Conservation (phyloP, 1,140 invertebrate genomes). For the Trigoniulus corallinus region DNA sequence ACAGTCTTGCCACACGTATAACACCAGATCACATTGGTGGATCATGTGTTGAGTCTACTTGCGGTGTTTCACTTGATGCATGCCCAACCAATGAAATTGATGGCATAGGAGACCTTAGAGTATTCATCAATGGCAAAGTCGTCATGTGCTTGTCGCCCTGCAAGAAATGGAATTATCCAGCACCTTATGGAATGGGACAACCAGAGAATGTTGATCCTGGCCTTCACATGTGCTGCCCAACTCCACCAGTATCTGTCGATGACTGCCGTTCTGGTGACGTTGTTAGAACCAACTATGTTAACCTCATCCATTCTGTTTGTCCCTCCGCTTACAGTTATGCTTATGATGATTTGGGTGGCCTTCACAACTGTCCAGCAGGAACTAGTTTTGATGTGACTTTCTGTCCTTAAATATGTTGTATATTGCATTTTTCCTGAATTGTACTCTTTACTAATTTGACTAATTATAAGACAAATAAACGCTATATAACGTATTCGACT, state of each 20-base stretch:
- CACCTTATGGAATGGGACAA: conserved; percentile 9
- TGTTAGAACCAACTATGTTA: conserved; percentile 11
- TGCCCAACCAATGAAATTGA: background rate
- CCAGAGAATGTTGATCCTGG: conserved; percentile 7
- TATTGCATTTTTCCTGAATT: too few species aligned
- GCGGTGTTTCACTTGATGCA: background rate
- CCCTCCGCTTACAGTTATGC: conserved; percentile 14
- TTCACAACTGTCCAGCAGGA: conserved; percentile 12
- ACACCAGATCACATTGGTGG: conserved; percentile 6
- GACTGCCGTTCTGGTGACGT: conserved; percentile 8
- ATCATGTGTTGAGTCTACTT: background rate
- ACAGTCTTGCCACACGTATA: conserved; percentile 13
- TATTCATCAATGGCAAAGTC: conserved; percentile 9
- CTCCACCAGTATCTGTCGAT: conserved; percentile 11
- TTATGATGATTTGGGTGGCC: conserved; percentile 13
- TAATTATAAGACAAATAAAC: too few species aligned
- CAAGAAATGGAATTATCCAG: conserved; percentile 15
- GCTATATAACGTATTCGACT: too few species aligned
- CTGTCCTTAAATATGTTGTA: conserved; percentile 9
- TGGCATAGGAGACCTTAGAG: conserved; percentile 13
- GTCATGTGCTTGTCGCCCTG: conserved; percentile 12
- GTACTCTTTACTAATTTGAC: too few species aligned
- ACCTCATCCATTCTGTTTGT: conserved; percentile 10
- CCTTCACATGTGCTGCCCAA: conserved; percentile 12
- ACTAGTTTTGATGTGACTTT: conserved; percentile 11